A percentile compares a stretch with the other conserved stretches of the same genome.
phyloP scores from a whole-genome alignment of 2,113 vertebrate species.

The Erythrocercus mccallii region DNA sequence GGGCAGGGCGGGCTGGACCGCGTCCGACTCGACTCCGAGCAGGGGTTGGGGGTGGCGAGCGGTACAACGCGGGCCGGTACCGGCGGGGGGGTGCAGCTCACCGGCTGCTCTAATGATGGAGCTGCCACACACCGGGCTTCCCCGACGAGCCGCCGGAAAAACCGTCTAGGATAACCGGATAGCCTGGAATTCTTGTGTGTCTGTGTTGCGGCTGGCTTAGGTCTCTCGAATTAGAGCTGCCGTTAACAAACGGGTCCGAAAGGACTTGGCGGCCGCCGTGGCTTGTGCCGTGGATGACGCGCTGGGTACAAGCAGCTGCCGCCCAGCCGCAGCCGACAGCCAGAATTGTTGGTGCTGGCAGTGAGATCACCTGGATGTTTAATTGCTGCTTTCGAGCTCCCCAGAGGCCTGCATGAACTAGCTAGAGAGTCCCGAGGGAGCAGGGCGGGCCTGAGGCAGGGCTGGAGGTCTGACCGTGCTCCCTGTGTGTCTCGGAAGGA shows the following conservation, averaged over 20 bases:
- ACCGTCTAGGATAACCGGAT: fast-evolving
- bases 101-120: fast-evolving
- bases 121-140: neutral
- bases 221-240: neutral
- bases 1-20: fast-evolving
- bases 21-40: neutral
- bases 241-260: neutral
- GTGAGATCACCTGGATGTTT: neutral
- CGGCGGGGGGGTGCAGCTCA: neutral
- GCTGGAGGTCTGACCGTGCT: fast-evolving
- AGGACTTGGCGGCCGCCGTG: neutral
- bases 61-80: neutral
- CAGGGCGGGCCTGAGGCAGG: neutral
- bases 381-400: neutral
- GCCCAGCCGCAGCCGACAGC: neutral
- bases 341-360: neutral
- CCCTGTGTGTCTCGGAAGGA: neutral
- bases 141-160: neutral
- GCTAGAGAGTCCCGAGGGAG: neutral
- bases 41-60: neutral
- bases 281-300: neutral
- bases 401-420: neutral
- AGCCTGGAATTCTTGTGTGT: neutral
- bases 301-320: neutral
- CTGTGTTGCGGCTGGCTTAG: neutral